Base-by-base conservation (phyloP, 2,113 vertebrate genomes). In the Leptocoma aspasia region DNA sequence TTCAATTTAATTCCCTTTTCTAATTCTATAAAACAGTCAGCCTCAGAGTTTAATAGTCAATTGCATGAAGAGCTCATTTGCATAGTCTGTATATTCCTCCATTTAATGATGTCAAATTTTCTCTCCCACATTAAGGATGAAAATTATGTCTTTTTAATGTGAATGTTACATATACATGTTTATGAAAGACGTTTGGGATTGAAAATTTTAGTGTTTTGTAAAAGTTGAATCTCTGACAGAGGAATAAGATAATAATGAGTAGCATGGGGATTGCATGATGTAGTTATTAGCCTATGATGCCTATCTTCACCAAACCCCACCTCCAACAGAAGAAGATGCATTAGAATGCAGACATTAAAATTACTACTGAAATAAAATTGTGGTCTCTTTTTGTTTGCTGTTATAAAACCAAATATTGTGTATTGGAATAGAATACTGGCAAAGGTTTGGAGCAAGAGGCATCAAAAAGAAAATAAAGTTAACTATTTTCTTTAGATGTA, bases 21-120 rank as follows among this genome's bases (percentile, higher is more conserved):
- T 97, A 94, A 93, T 91, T 96, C 88, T 97, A 24, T 41, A 69
- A 73, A 90, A 90, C 85, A 85, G 69, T 97, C 95, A 97, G 91
- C 97, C 96, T 98, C 97, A 96, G 97, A 91, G 98, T 98, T 98
- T 96, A 97, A 98, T 97, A 89, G 90, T 94, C 95, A 96, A 50
- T 89, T 99, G 99, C 99, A 99, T 99, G 99, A 97, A 96, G 98
- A 98, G 76, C 97, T 98, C 96, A 97, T 97, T 97, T 98, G 97
- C 95, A 94, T 96, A 98, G 97, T 92, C 78, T 94, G 77, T 95
- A 31, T 96, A 86, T 79, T 91, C 89, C 97, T 94, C 91, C 88
- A 96, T 98, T 98, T 98, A 96, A 80, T 96, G 39, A 95, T 96
- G 95, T 97, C 88, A 94, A 96, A 97, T 98, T 96, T 97, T 97